phyloP scores from a whole-genome alignment of 37 sponge, comb jelly and placozoan genomes.

The Beroe ovata region DNA sequence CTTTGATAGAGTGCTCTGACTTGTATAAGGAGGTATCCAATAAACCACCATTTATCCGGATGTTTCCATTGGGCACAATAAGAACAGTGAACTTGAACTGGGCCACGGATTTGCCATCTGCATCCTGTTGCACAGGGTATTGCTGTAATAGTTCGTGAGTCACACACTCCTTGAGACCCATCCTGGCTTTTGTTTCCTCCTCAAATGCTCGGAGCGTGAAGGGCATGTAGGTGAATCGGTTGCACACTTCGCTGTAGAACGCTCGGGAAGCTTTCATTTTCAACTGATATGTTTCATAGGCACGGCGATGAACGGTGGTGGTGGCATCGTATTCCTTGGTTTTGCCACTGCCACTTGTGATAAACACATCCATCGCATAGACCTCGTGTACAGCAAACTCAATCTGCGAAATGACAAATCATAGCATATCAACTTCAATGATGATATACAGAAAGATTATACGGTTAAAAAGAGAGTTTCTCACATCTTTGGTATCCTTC shows the following conservation, averaged over 20 bases:
- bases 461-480: no score
- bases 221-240: constrained; percentile 75
- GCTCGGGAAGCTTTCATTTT: constrained; percentile 96
- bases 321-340: constrained; percentile 73
- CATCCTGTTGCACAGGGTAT: constrained; percentile 90
- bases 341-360: constrained; percentile 93
- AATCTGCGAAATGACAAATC: no score
- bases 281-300: constrained; percentile 82
- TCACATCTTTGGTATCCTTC: constrained; percentile 80
- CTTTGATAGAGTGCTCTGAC: constrained; percentile 73
- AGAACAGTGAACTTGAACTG: constrained; percentile 98
- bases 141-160: constrained; percentile 94
- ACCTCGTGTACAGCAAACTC: constrained; percentile 95
- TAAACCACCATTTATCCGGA: constrained; percentile 78
- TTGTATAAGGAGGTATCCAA: constrained; percentile 73
- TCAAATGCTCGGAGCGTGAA: constrained; percentile 86
- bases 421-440: no score
- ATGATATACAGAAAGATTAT: no score
- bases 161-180: constrained; percentile 95
- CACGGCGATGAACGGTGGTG: constrained; percentile 88
- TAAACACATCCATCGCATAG: constrained; percentile 87
- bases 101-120: constrained; percentile 89
- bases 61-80: constrained; percentile 91
- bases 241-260: constrained; percentile 87
- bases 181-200: constrained; percentile 90